These are phyloP conservation scores for Gallinago undulata DNA, from an alignment of 2,113 vertebrate species.

Conservation along the genomic window DNA sequence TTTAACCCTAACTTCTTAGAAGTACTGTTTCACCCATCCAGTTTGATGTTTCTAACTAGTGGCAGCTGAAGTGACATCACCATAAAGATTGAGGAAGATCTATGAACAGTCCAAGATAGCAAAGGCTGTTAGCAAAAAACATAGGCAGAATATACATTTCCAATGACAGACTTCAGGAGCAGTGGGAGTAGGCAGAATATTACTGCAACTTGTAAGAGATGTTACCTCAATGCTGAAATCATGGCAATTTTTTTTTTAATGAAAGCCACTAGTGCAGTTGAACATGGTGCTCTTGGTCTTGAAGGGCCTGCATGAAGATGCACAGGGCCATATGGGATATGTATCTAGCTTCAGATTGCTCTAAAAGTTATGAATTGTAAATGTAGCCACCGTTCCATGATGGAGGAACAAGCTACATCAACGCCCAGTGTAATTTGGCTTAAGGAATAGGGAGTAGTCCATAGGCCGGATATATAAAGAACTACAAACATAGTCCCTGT, in stretches of 20 bases:
- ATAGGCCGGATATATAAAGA: neutral
- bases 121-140: neutral
- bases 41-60: neutral
- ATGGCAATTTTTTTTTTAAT: neutral
- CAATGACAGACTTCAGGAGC: neutral
- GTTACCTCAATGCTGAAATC: neutral
- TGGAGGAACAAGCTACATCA: neutral
- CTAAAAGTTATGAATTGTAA: neutral
- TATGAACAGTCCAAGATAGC: neutral
- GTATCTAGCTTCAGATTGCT: neutral
- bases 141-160: neutral
- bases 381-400: neutral
- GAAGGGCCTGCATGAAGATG: neutral
- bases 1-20: neutral
- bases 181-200: neutral
- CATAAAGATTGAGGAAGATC: neutral
- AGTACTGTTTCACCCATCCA: neutral
- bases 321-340: rapidly evolving
- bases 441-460: neutral
- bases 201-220: neutral
- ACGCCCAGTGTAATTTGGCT: neutral
- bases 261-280: neutral
- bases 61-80: neutral
- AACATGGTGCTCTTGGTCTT: neutral
- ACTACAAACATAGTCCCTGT: neutral